A percentile compares a stretch with the other conserved stretches of the same genome.
phyloP scores from a whole-genome alignment of 2,888 invertebrate genomes.

The Lepidochitona cinerea region DNA sequence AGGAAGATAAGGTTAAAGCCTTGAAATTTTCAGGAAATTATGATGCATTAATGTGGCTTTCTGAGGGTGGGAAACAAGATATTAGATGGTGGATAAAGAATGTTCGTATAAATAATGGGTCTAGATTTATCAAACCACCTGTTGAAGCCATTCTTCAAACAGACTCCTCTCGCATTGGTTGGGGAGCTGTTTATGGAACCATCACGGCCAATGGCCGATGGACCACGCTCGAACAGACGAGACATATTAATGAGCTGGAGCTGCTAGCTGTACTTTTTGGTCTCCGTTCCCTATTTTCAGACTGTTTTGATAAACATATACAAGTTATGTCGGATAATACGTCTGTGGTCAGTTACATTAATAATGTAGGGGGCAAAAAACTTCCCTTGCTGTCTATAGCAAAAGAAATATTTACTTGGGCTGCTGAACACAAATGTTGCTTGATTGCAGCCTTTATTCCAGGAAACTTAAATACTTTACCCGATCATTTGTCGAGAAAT shows the following conservation, averaged over 20 bases:
- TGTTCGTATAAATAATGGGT: not conserved
- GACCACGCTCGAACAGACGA: not conserved
- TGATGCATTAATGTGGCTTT: not conserved
- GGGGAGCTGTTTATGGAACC: not conserved
- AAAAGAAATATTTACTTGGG: not conserved
- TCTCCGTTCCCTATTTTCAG: not conserved
- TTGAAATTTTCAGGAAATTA: not conserved
- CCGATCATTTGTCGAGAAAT: conserved; percentile 4
- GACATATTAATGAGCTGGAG: not conserved
- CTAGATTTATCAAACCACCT: not conserved
- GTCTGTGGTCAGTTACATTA: not conserved
- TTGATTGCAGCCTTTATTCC: not conserved
- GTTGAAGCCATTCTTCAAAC: not conserved
- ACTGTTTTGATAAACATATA: not conserved
- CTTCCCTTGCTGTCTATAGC: not conserved
- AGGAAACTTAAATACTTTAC: not conserved
- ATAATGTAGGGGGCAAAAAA: not conserved
- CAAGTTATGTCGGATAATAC: not conserved
- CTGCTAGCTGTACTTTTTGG: not conserved
- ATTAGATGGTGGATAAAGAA: not conserved
- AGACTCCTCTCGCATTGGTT: not conserved
- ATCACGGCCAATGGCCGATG: not conserved
- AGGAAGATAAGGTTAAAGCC: not conserved
- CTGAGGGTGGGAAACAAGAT: not conserved
- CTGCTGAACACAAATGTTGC: too few relatives aligned